Evolutionary conservation across 2,888 invertebrate species (phyloP), one percentile per base, ranked within the genome.

Genomic region (Andrena bucephala): DNA sequence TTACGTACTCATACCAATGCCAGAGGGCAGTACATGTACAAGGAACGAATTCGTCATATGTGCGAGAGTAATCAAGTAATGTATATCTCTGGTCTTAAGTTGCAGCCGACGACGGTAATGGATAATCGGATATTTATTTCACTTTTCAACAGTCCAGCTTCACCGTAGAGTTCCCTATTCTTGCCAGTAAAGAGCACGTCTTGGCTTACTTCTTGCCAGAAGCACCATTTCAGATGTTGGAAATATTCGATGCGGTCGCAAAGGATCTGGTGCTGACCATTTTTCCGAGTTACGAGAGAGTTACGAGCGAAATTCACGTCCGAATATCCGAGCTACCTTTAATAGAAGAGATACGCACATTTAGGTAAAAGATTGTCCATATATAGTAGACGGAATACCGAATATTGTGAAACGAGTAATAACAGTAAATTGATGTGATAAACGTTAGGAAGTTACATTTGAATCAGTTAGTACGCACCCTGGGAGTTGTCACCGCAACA

Each of bases 171-270:
- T 99, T 99, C 94, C 97, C 98, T 66, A 96, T 97, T 88, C 95
- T 99, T 85, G 99, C 99, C 0, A 95, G 97, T 68, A 96, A 97
- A 89, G 99, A 99, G 92, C 98, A 99, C 93, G 98, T 98, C 0
- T 95, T 99, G 65, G 99, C 99, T 0, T 99, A 98, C 94, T 99
- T 99, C 94, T 93, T 99, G 68, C 99, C 99, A 0, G 99, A 99
- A 94, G 99, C 99, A 0, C 99, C 99, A 0, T 96, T 97, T 86
- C 99, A 99, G 95, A 98, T 99, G 97, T 94, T 99, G n/a, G 97
- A 97, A 93, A 98, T 99, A 85, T 98, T 99, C 93, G 98, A 99
- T 94, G 97, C 98, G 94, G 98, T 98, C 0, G 98, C 98, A n/a
- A 98, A 97, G 93, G 97, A 97, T 70, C 96, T 99, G 85, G 99